A percentile compares a stretch with the other conserved stretches of the same genome.
phyloP scores from a whole-genome alignment of 2,113 vertebrate species.

The Neotoma lepida region DNA sequence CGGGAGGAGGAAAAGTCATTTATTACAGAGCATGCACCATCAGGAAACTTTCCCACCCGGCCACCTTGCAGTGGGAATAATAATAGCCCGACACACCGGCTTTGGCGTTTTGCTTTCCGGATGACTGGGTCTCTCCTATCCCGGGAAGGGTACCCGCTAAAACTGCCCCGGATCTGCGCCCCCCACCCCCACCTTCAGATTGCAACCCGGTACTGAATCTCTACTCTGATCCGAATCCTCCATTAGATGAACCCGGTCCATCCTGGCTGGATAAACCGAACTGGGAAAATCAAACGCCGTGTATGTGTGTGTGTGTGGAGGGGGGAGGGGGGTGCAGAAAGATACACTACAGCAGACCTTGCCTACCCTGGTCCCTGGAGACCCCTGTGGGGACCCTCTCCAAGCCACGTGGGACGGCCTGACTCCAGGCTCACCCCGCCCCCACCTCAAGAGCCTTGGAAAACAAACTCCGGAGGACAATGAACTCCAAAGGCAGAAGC shows the following conservation, averaged over 20 bases:
- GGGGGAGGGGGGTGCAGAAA: neutral
- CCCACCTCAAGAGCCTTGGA: neutral
- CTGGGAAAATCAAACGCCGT: neutral
- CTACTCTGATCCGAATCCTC: neutral
- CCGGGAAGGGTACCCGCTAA: neutral
- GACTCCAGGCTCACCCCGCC: neutral
- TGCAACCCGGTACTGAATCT: neutral
- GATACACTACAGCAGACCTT: neutral
- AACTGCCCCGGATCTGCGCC: neutral
- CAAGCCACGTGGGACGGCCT: neutral
- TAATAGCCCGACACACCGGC: neutral
- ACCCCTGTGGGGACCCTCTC: neutral
- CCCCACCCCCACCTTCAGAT: neutral
- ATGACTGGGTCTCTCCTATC: neutral
- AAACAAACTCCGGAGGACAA: conserved; percentile 64
- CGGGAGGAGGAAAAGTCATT: neutral
- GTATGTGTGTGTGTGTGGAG: no score
- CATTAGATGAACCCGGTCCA: neutral
- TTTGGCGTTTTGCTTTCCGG: conserved; percentile 13
- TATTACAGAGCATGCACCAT: conserved; percentile 48
- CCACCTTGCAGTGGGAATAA: conserved; percentile 43
- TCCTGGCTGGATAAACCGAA: neutral
- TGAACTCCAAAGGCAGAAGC: conserved; percentile 23
- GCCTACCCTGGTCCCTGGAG: neutral
- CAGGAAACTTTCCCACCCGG: conserved; percentile 64